These are phyloP conservation scores for Megaceryle alcyon DNA, from an alignment of 2,797 vertebrate species.

Conservation along the genomic window DNA sequence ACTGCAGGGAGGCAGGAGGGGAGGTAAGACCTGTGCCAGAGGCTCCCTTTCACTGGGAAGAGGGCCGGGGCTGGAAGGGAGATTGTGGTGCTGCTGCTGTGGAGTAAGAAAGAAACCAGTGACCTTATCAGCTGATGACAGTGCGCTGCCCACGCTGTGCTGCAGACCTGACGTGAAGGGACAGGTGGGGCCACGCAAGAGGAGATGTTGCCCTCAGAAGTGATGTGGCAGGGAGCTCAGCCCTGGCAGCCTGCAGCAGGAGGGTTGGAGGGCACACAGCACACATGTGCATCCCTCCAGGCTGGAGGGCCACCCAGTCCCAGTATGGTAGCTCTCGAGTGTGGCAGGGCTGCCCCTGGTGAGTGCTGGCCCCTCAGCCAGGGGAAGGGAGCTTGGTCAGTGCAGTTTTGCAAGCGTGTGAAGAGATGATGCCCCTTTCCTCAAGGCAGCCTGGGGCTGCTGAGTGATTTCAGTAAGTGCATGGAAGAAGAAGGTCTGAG, in stretches of 20 bases:
- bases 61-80: not conserved
- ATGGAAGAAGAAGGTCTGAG: not conserved
- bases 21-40: not conserved
- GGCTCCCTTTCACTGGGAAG: not conserved
- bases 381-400: too few species aligned
- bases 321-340: not conserved
- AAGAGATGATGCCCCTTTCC: not conserved
- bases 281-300: fast-evolving
- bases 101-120: not conserved
- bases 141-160: not conserved
- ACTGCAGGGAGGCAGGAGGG: not conserved
- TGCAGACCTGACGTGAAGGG: not conserved
- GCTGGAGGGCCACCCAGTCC: not conserved
- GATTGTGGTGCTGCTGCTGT: not conserved
- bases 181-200: fast-evolving
- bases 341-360: fast-evolving
- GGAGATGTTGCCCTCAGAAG: not conserved
- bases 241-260: not conserved
- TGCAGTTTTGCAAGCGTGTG: fast-evolving
- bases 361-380: not conserved
- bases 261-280: not conserved
- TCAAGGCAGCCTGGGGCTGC: not conserved
- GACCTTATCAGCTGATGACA: not conserved
- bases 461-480: not conserved
- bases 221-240: not conserved